Base-by-base conservation (phyloP, 2,113 vertebrate genomes). In the Gopherus flavomarginatus region DNA sequence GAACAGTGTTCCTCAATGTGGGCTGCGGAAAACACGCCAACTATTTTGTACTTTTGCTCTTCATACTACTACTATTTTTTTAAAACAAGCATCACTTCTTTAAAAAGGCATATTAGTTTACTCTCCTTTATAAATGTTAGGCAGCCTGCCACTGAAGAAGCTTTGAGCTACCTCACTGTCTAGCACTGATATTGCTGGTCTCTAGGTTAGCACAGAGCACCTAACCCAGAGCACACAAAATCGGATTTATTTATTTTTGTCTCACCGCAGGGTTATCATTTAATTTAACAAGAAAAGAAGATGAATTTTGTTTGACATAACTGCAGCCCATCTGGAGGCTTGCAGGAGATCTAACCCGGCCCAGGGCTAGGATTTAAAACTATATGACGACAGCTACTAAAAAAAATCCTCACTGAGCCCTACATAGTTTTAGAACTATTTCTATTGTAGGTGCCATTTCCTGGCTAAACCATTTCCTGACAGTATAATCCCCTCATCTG, bases 271-370 rank as follows among this genome's bases (percentile, higher is more conserved):
- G 92, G 78, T 96, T 85, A 95, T 52, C 85, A 83, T 27, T n/a
- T 75, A 94, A 94, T 94, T 96, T 92, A 94, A 95, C 92, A 96
- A 90, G 92, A 80, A 87, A 87, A 94, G 83, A 93, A 53, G 92
- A 96, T 96, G 92, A 87, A 97, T 96, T 88, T 69, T 92, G 83
- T 95, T 93, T 96, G 96, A 96, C 95, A 72, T 56, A 82, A 92
- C 87, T 27, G 83, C n/a, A 94, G 90, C 83, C 88, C 85, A 83
- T 95, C 86, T 96, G 94, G 94, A 95, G 94, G 87, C 82, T 50
- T 92, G 91, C 22, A 83, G 93, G 81, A 94, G 83, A 94, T 29
- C 27, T 82, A 95, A 95, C 10, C 5, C 92, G 95, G 95, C 96
- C 9, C 0, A 88, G 50, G 96, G 97, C 91, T 0, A 94, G 62